A percentile compares a stretch with the other conserved stretches of the same genome.
Conservation (phyloP, 2,113 vertebrate species). For the Mirza zaza region DNA sequence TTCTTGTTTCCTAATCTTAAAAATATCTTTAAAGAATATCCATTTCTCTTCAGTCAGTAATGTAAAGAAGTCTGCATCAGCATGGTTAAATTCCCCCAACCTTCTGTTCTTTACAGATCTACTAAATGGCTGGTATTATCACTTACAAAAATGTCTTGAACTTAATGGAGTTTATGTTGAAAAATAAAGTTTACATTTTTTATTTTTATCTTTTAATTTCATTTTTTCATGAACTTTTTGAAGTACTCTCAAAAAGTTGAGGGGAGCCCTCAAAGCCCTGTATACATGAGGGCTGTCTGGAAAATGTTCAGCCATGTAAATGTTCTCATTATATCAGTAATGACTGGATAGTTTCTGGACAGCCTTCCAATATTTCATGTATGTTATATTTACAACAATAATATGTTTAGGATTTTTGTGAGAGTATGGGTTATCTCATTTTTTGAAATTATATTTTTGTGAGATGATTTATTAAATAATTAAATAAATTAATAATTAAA, state of each 20-base stretch:
- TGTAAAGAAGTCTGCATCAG: background rate
- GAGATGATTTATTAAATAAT: background rate
- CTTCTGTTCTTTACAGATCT: background rate
- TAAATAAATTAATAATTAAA: background rate
- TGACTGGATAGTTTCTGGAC: too few species aligned
- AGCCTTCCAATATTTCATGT: background rate
- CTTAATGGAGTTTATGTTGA: background rate
- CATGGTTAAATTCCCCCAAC: background rate
- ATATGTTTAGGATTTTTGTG: background rate
- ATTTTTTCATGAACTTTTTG: background rate
- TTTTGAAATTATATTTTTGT: conserved; percentile 21
- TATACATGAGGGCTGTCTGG: too few species aligned
- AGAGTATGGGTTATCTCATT: background rate
- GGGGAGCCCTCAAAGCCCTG: too few species aligned
- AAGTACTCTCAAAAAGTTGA: background rate
- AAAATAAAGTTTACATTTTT: background rate
- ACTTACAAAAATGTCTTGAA: background rate
- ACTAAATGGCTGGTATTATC: background rate
- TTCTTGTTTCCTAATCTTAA: background rate
- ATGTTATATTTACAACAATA: background rate
- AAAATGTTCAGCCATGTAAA: too few species aligned
- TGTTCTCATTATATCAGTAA: too few species aligned
- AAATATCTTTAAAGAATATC: background rate
- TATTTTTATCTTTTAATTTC: background rate
- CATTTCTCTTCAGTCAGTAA: background rate